Percentiles rank a stretch among this genome's conserved stretches.
phyloP scores from a whole-genome alignment of 2,888 invertebrate genomes.

The Desoria tigrina region DNA sequence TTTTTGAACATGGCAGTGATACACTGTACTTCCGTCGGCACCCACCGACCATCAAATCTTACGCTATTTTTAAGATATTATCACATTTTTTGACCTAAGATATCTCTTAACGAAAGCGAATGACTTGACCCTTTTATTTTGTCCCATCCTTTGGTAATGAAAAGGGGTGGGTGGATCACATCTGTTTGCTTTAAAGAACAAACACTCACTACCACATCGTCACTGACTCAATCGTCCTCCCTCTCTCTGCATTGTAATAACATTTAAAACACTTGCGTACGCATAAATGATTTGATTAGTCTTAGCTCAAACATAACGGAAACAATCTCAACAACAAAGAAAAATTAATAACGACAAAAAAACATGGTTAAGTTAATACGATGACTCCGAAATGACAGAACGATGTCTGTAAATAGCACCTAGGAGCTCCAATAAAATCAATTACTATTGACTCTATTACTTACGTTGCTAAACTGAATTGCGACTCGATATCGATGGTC shows the following conservation, averaged over 20 bases:
- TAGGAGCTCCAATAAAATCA: slow-evolving; percentile 43
- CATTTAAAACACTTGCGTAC: slow-evolving; percentile 28
- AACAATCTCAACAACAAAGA: slow-evolving; percentile 34
- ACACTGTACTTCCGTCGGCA: neutral
- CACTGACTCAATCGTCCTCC: slow-evolving; percentile 14
- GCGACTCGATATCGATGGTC: slow-evolving; percentile 1
- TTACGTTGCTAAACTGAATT: slow-evolving; percentile 3
- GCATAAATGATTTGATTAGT: slow-evolving; percentile 15
- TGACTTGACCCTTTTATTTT: neutral
- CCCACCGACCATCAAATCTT: slow-evolving; percentile 4
- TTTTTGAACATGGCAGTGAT: slow-evolving; percentile 11
- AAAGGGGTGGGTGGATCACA: neutral
- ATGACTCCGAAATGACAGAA: slow-evolving; percentile 1
- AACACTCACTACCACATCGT: slow-evolving; percentile 5
- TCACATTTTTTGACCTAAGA: slow-evolving; percentile 3
- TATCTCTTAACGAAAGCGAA: slow-evolving; percentile 1
- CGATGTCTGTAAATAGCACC: slow-evolving; percentile 36
- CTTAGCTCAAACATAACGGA: slow-evolving; percentile 28
- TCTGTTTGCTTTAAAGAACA: neutral
- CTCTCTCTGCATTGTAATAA: slow-evolving; percentile 44
- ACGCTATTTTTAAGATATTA: slow-evolving; percentile 7
- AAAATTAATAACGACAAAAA: slow-evolving; percentile 31
- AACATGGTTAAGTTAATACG: slow-evolving; percentile 15
- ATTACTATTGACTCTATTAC: slow-evolving; percentile 1
- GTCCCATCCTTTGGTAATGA: neutral